A percentile compares a stretch with the other conserved stretches of the same genome.
Evolutionary conservation across 2,888 invertebrate species (phyloP).

Genomic region (Malthinus seriepunctatus): DNA sequence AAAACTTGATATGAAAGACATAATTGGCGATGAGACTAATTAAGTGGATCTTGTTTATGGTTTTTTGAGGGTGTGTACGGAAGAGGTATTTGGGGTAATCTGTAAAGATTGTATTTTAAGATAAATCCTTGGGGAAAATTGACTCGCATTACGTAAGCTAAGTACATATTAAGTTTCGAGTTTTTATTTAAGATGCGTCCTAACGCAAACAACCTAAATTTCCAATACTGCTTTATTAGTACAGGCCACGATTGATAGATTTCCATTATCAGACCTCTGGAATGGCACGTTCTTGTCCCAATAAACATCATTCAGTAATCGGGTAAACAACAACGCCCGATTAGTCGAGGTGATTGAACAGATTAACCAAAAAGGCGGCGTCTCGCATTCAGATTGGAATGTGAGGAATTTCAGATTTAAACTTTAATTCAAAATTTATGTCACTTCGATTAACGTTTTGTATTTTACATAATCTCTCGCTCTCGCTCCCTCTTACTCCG

Average conservation of each 20-base stretch:
- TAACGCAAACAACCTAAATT: constrained; percentile 23
- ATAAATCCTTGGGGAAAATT: constrained; percentile 20
- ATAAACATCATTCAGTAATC: constrained; percentile 21
- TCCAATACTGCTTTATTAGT: constrained; percentile 28
- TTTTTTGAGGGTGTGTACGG: constrained; percentile 21
- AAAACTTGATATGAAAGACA: constrained; percentile 26
- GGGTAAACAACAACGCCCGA: constrained; percentile 29
- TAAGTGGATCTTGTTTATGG: constrained; percentile 42
- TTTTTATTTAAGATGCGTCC: not conserved
- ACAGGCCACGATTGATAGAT: constrained; percentile 30
- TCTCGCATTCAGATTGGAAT: constrained; percentile 9
- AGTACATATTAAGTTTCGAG: constrained; percentile 14
- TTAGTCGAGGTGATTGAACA: constrained; percentile 27
- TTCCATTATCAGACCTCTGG: constrained; percentile 27
- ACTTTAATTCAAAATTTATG: not conserved
- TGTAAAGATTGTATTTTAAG: constrained; percentile 4
- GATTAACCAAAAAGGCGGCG: constrained; percentile 25
- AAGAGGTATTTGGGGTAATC: constrained; percentile 14
- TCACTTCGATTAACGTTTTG: too few relatives aligned
- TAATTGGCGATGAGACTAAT: constrained; percentile 39
- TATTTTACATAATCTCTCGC: too few relatives aligned
- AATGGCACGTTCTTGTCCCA: constrained; percentile 25
- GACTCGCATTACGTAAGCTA: constrained; percentile 15
- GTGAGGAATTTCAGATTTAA: constrained; percentile 24
- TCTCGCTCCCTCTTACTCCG: not conserved